A percentile compares a stretch with the other conserved stretches of the same genome.
Conservation (phyloP, 2,113 vertebrate genomes). For the Xenotilapia caudafasciata region DNA sequence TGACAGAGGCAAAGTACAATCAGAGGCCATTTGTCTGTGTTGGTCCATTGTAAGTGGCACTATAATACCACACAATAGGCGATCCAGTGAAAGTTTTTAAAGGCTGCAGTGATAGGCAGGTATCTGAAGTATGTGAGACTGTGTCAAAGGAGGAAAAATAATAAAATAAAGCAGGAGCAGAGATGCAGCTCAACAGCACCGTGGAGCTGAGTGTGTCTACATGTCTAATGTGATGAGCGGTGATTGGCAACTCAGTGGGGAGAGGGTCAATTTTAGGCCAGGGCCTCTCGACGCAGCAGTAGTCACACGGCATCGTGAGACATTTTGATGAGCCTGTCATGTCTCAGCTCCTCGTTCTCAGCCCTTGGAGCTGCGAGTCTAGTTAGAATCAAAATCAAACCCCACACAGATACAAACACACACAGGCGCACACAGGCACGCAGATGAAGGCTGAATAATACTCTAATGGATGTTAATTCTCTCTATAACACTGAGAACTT, state of each 20-base stretch:
- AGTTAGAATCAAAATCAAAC: not conserved
- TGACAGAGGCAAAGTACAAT: not conserved
- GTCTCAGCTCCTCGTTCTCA: not conserved
- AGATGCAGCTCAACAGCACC: not conserved
- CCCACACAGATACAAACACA: not conserved
- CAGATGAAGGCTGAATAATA: not conserved
- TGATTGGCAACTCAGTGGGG: conserved; percentile 16
- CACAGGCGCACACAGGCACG: not conserved
- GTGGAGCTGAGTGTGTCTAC: not conserved
- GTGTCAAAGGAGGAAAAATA: not conserved
- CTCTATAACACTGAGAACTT: conserved; percentile 7
- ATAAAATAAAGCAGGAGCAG: not conserved
- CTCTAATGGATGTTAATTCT: conserved; percentile 36
- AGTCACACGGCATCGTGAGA: not conserved
- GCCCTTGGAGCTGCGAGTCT: not conserved
- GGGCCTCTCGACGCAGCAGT: not conserved
- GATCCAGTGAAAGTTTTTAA: not conserved
- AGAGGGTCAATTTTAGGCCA: conserved; percentile 22
- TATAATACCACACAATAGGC: not conserved
- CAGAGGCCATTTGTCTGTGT: not conserved
- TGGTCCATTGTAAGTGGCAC: not conserved
- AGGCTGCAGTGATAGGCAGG: not conserved
- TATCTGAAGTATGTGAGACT: not conserved
- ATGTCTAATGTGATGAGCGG: conserved; percentile 22
- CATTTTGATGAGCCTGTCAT: conserved; percentile 30